Evolutionary conservation across 2,113 vertebrate species (phyloP).

Genomic region (Progne subis): DNA sequence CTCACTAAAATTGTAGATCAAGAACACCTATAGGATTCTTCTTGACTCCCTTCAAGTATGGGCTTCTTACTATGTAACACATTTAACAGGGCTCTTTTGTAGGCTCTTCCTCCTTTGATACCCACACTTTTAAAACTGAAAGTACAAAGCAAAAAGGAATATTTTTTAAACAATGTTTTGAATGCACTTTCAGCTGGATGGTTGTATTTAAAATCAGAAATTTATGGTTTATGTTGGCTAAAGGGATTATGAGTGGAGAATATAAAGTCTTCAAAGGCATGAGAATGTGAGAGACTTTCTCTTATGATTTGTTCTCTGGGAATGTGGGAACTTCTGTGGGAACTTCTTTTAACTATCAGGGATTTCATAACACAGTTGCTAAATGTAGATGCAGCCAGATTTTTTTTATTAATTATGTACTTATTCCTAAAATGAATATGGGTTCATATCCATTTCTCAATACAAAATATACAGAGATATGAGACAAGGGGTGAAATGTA

Average conservation of each 20-base stretch:
- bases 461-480: neutral
- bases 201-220: conserved; percentile 6
- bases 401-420: neutral
- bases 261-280: neutral
- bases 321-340: neutral
- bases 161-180: neutral
- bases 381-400: neutral
- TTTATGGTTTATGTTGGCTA: neutral
- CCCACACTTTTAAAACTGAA: neutral
- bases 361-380: neutral
- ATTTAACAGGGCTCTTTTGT: neutral
- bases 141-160: neutral
- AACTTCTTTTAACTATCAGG: neutral
- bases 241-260: neutral
- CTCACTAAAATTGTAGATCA: neutral
- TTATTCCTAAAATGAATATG: neutral
- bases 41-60: neutral
- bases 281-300: neutral
- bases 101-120: neutral
- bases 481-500: neutral
- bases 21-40: neutral
- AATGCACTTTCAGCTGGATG: neutral
- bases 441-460: neutral
- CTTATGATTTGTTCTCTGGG: neutral
- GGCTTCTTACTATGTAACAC: neutral